Evolutionary conservation across 2,797 vertebrate species (phyloP), one percentile per base, ranked within the genome.

Genomic region (Sparidentex hasta): DNA sequence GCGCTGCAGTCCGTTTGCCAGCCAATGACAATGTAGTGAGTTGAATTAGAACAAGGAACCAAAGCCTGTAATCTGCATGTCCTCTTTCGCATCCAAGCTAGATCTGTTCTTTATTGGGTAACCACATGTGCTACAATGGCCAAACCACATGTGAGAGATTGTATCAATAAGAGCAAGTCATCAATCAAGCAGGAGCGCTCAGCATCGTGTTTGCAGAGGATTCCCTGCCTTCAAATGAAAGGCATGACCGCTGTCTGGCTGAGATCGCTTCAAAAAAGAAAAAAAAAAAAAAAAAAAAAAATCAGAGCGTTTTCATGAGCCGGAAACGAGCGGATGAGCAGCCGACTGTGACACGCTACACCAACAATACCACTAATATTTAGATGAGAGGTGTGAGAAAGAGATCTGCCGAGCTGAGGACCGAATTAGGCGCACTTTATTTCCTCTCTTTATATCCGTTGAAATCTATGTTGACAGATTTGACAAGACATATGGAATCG

Each of bases 41-140:
- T 76, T 88, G 81, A 89, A 90, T 92, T 86, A 78, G 79, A 92
- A 87, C 71, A 81, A 81, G 87, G 78, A 88, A 85, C 86, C 82
- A 62, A 62, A 84, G 82, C 81, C 90, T 92, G 80, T 90, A 82
- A 94, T 92, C 84, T 86, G 44, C 81, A 79, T 67, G 84, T 86
- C 78, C 44, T 74, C 66, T 65, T 65, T 67, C 81, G 81, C 85
- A 69, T 88, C 79, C 75, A 87, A 84, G 86, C 81, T 79, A 84
- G 85, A 88, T 91, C 71, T 90, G 78, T 80, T 71, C 85, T 87
- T 67, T 86, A 86, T 90, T 89, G 88, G 93, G 94, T 91, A 93
- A 93, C 93, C 93, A 92, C 93, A 95, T 91, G 91, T 82, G 81
- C 89, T 91, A 92, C 89, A 94, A 95, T 89, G 81, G 87, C 85